phyloP scores from a whole-genome alignment of 2,113 vertebrate genomes.

The Sitta europaea region DNA sequence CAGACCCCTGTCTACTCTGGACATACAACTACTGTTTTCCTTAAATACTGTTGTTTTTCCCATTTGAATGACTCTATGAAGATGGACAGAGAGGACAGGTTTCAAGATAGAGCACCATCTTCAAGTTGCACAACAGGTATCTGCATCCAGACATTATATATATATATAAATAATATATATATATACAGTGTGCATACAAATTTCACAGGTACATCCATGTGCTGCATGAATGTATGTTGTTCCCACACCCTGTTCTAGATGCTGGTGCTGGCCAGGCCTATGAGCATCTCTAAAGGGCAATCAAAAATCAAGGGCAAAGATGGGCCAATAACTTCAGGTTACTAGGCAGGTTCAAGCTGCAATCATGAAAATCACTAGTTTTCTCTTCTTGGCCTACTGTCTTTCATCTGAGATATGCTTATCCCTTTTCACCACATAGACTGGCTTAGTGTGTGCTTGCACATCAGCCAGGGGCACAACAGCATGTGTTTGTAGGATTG shows the following conservation, averaged over 20 bases:
- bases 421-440: not conserved
- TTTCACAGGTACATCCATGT: not conserved
- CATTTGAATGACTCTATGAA: not conserved
- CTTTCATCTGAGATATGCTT: not conserved
- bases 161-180: not conserved
- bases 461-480: not conserved
- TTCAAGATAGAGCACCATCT: not conserved
- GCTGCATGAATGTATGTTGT: not conserved
- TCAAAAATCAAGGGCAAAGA: not conserved
- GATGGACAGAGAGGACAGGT: not conserved
- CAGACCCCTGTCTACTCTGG: not conserved
- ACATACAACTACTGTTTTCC: not conserved
- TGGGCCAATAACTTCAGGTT: not conserved
- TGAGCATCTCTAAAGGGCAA: not conserved
- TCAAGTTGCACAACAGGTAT: not conserved
- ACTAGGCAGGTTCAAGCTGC: not conserved
- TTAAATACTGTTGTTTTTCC: not conserved
- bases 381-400: not conserved
- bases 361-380: not conserved
- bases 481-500: not conserved
- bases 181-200: not conserved
- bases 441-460: not conserved
- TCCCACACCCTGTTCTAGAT: not conserved
- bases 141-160: not conserved
- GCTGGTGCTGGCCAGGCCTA: not conserved